These are phyloP conservation scores for Umimayanthus chanpuru DNA, from an alignment of 92 coral and sea anemone species.

Conservation along the genomic window DNA sequence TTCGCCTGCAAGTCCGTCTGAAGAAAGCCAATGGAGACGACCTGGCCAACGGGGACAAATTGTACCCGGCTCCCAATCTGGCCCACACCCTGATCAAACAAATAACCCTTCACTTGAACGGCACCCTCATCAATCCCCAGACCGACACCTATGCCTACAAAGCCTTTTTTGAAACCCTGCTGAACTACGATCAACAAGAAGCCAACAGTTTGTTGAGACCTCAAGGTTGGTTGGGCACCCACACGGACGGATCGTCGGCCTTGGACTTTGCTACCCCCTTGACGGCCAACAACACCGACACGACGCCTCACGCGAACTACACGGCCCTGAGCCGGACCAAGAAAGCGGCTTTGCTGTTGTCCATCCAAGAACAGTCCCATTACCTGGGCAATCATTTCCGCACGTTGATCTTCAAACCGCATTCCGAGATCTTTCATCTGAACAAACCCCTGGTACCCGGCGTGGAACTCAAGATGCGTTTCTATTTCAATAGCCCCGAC, in stretches of 20 bases:
- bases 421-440: background rate
- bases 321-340: background rate
- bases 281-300: background rate
- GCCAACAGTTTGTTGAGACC: background rate
- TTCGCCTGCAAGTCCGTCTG: background rate
- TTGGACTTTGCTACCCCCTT: background rate
- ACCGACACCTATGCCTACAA: background rate
- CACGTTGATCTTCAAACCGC: background rate
- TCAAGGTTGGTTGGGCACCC: background rate
- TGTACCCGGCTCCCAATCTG: background rate
- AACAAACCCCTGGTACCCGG: too few relatives aligned
- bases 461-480: background rate
- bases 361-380: background rate
- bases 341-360: conserved; percentile 6
- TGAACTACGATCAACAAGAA: background rate
- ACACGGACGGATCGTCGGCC: background rate
- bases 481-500: background rate
- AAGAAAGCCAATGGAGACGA: background rate
- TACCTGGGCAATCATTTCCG: background rate
- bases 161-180: background rate
- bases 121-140: conserved; percentile 12
- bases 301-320: background rate
- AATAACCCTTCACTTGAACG: background rate
- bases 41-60: background rate
- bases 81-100: conserved; percentile 6